Percentiles rank a stretch among this genome's conserved stretches.
Conservation (phyloP, 2,113 vertebrate species). For the Halichoerus grypus region DNA sequence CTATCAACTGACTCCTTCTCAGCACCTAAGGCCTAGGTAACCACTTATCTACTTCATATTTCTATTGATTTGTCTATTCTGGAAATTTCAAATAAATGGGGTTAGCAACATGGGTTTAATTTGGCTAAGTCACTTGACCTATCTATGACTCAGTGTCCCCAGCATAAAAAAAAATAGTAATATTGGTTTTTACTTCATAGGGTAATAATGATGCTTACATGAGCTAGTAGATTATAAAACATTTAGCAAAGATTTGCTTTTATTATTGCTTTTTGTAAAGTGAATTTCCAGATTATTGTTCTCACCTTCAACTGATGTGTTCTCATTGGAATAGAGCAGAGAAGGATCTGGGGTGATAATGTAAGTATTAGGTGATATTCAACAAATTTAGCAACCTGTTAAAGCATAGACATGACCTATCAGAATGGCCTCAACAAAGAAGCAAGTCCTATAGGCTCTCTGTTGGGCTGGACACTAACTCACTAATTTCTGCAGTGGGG, state of each 20-base stretch:
- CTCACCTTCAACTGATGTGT: neutral
- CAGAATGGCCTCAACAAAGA: neutral
- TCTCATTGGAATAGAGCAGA: neutral
- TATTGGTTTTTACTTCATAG: conserved; percentile 27
- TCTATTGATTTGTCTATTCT: conserved; percentile 46
- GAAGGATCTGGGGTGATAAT: neutral
- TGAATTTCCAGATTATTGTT: conserved; percentile 28
- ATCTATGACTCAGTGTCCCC: neutral
- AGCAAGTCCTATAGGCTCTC: neutral
- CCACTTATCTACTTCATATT: conserved; percentile 5
- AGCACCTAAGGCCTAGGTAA: neutral
- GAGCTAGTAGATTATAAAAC: conserved; percentile 21
- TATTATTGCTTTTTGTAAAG: conserved; percentile 36
- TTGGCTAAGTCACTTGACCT: neutral
- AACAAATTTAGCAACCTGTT: neutral
- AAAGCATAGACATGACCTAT: neutral
- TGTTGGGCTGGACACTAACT: neutral
- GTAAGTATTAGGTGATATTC: neutral
- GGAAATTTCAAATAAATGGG: conserved; percentile 49
- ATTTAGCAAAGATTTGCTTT: neutral
- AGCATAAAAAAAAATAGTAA: conserved; percentile 18
- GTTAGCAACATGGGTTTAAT: neutral
- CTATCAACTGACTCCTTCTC: neutral
- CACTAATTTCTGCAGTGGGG: neutral
- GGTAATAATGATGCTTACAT: conserved; percentile 24